These are phyloP conservation scores for Himalopsyche phryganea DNA, from an alignment of 1,140 invertebrate species.

Conservation along the genomic window DNA sequence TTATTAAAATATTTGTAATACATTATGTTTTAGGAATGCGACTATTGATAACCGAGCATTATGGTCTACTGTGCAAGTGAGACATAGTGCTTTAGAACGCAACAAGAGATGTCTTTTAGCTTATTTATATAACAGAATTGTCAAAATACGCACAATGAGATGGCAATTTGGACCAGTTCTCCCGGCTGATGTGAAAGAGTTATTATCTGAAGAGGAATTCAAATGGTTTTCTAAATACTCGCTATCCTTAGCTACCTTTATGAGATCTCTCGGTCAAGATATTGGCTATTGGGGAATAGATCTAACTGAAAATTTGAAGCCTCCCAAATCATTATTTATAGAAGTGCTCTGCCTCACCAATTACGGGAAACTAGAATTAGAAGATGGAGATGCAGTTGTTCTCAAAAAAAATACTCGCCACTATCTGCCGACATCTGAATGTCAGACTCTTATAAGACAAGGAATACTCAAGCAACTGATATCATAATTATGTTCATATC, in stretches of 20 bases:
- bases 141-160: constrained; percentile 74
- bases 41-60: constrained; percentile 43
- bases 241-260: constrained; percentile 81
- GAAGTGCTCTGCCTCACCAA: constrained; percentile 87
- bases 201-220: constrained; percentile 77
- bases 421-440: constrained; percentile 81
- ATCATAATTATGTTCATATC: constrained; percentile 32
- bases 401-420: constrained; percentile 92
- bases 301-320: constrained; percentile 82
- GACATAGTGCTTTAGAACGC: constrained; percentile 80
- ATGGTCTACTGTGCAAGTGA: constrained; percentile 70
- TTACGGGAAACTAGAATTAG: constrained; percentile 91
- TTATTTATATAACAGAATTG: constrained; percentile 83
- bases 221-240: constrained; percentile 88
- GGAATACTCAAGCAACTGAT: constrained; percentile 82
- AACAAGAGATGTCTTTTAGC: constrained; percentile 88
- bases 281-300: constrained; percentile 73
- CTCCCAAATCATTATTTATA: constrained; percentile 88
- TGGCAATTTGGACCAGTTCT: constrained; percentile 93
- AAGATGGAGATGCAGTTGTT: constrained; percentile 84
- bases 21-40: constrained; percentile 36
- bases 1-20: too few relatives aligned
- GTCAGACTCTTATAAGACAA: constrained; percentile 88
- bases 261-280: constrained; percentile 79
- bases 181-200: constrained; percentile 77